These are phyloP conservation scores for Archocentrus centrarchus DNA, from an alignment of 2,113 vertebrate species.

Conservation along the genomic window DNA sequence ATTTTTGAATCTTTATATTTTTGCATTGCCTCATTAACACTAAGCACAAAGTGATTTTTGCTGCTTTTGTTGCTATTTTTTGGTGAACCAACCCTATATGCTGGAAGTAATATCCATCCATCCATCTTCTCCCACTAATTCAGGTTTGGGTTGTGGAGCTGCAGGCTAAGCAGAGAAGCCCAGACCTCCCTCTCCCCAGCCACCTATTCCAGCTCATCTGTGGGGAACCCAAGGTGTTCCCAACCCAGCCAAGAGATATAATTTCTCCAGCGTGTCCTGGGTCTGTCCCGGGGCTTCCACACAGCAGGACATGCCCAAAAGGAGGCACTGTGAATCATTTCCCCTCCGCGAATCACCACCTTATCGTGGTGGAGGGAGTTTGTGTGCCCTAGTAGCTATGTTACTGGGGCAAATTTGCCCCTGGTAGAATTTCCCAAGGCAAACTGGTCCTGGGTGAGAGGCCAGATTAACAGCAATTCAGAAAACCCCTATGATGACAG, in stretches of 20 bases:
- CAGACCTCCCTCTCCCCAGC: too few relatives aligned
- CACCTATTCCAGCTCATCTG: too few relatives aligned
- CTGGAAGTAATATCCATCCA: neutral
- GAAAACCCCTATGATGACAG: too few relatives aligned
- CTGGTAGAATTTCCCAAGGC: neutral
- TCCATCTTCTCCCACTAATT: too few relatives aligned
- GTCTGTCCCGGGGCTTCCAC: neutral
- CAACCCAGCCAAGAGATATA: too few relatives aligned
- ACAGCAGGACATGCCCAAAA: neutral
- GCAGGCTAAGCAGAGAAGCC: too few relatives aligned
- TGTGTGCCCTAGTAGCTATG: neutral
- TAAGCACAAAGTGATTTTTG: neutral
- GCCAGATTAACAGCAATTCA: neutral
- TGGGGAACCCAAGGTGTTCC: too few relatives aligned
- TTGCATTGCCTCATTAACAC: neutral
- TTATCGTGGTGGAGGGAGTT: neutral
- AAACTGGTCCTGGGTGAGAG: neutral
- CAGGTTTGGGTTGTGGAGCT: too few relatives aligned
- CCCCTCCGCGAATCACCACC: neutral
- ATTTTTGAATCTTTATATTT: neutral
- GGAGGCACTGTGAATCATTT: neutral
- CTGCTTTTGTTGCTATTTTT: neutral
- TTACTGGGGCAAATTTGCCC: neutral
- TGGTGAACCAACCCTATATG: neutral
- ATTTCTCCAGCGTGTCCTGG: too few relatives aligned